Percentiles rank a stretch among this genome's conserved stretches.
Evolutionary conservation across 2,888 invertebrate species (phyloP).

Genomic region (Eurytoma adleriae): DNA sequence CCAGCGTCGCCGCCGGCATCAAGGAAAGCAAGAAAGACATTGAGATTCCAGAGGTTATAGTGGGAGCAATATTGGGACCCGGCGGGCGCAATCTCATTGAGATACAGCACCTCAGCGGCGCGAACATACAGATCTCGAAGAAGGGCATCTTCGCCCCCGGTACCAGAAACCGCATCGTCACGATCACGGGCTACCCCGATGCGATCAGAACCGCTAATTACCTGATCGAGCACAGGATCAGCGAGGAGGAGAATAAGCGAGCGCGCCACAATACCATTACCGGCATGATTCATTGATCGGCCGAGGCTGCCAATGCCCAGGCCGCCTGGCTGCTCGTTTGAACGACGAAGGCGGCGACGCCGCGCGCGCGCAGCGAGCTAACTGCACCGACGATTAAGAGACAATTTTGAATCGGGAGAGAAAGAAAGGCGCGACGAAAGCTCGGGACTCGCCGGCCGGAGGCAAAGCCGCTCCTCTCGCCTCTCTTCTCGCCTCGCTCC

Average conservation of each 20-base stretch:
- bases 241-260: conserved; percentile 96
- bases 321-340: conserved; percentile 51
- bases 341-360: not conserved
- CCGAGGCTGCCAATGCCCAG: conserved; percentile 26
- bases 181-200: conserved; percentile 92
- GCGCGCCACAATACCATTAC: conserved; percentile 91
- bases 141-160: conserved; percentile 98
- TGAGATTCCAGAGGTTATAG: conserved; percentile 96
- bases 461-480: conserved; percentile 1
- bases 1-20: conserved; percentile 76
- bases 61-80: conserved; percentile 97
- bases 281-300: conserved; percentile 83
- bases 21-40: conserved; percentile 91
- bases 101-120: conserved; percentile 97
- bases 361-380: too few relatives aligned
- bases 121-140: conserved; percentile 98
- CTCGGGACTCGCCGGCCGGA: not conserved
- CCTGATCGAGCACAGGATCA: conserved; percentile 97
- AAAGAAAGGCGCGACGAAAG: too few relatives aligned
- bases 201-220: conserved; percentile 95
- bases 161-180: conserved; percentile 97
- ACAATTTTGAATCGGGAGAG: too few relatives aligned
- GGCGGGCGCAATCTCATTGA: conserved; percentile 97
- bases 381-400: too few relatives aligned
- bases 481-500: not conserved